These are phyloP conservation scores for Xenopus laevis DNA, from an alignment of 2,113 vertebrate species.

Conservation along the genomic window DNA sequence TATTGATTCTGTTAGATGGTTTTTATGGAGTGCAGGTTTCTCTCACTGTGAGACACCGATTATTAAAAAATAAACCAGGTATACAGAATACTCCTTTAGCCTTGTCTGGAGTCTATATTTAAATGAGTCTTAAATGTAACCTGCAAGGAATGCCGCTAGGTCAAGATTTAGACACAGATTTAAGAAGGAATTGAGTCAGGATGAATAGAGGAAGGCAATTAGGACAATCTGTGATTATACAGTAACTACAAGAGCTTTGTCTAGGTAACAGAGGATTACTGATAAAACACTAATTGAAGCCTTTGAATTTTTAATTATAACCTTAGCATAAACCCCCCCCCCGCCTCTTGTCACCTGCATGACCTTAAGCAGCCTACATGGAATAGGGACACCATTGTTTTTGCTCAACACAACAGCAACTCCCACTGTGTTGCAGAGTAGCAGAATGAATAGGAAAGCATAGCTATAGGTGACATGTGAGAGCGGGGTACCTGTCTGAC, in stretches of 20 bases:
- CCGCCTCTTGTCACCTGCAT: slow-evolving; percentile 58
- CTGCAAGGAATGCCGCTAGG: not conserved
- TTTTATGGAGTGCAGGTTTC: not conserved
- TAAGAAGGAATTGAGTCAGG: not conserved
- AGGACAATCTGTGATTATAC: slow-evolving; percentile 13
- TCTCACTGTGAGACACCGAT: not conserved
- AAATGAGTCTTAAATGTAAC: no score
- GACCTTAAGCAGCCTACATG: slow-evolving; percentile 53
- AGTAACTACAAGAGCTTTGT: slow-evolving; percentile 50
- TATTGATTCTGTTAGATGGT: not conserved
- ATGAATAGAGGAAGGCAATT: not conserved
- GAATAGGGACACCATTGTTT: not conserved
- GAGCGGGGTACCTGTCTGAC: no score
- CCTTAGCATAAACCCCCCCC: slow-evolving; percentile 54
- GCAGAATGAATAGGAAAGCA: no score
- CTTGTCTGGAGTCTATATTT: not conserved
- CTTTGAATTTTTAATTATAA: slow-evolving; percentile 63
- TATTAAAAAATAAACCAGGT: not conserved
- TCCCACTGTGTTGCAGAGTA: no score
- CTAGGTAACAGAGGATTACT: slow-evolving; percentile 60
- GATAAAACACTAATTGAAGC: slow-evolving; percentile 62
- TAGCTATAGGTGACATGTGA: no score
- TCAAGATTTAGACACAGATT: slow-evolving; percentile 21
- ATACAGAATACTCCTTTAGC: not conserved
- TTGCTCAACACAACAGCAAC: no score